Base-by-base conservation (phyloP, 2,888 invertebrate genomes). In the Ptilodon capucinus region DNA sequence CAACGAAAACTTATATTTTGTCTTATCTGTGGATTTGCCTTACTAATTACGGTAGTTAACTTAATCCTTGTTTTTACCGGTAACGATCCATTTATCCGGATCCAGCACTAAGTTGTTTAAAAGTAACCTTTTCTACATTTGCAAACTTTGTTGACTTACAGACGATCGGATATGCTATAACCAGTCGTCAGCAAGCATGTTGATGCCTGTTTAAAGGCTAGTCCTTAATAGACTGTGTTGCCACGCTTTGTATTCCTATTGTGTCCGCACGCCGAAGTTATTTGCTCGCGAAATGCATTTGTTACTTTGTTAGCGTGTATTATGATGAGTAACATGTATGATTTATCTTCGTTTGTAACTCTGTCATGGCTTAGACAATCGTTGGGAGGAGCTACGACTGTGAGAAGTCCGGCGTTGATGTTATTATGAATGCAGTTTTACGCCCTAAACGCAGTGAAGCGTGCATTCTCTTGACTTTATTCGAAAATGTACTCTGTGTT, bases 231-330 rank as follows among this genome's bases (percentile, higher is more conserved):
- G 59, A 62, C 63, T 48, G 40, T 25, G 38, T 48, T 30, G 40
- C 38, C 34, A 32, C 21, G 34, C 35, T 42, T 42, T 42, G 42
- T 35, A 35, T 42, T 19, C 19, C 34, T 54, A 63, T 54, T 59
- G 54, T 35, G 35, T 47, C 45, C 57, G 48, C 19, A 21, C 11
- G 17, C 45, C 62, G 44, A 42, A 51, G 47, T 51, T 61, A 57
- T 48, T 57, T 57, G 36, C 42, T 46, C 8, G 23, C 13, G 54
- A 50, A 62, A 62, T 59, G 63, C 59, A 48, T 40, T 38, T 39
- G 18, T 21, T 18, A 42, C 44, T 40, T 48, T 58, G 54, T 54
- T 49, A 40, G 19, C 49, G 46, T 18, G 30, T 23, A 42, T 32
- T 42, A 32, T 35, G 17, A 17, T 35, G 35, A 17, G 16, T 18